A percentile compares a stretch with the other conserved stretches of the same genome.
Conservation (phyloP, 2,888 invertebrate genomes). For the Scaeva pyrastri region DNA sequence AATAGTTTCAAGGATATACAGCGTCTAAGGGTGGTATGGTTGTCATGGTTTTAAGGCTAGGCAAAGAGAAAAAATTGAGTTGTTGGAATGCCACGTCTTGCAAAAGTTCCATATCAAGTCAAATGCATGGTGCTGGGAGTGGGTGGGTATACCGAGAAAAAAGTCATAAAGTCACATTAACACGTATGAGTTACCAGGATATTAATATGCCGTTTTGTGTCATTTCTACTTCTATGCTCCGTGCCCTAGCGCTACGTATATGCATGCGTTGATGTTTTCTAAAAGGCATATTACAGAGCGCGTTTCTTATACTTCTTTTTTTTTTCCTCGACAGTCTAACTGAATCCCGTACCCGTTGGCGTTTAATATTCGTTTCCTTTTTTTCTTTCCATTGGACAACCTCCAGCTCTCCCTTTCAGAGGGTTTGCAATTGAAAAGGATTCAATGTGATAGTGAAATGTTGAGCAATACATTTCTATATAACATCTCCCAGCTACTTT, state of each 20-base stretch:
- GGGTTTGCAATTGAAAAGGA: constrained; percentile 23
- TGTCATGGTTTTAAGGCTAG: constrained; percentile 21
- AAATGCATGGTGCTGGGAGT: constrained; percentile 17
- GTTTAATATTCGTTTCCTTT: background rate
- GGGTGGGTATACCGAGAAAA: constrained; percentile 17
- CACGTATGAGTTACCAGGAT: constrained; percentile 77
- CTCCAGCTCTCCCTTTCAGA: background rate
- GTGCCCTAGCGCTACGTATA: constrained; percentile 42
- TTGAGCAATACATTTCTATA: constrained; percentile 48
- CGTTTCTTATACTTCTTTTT: constrained; percentile 30
- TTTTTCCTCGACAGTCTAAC: constrained; percentile 35
- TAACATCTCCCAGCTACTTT: constrained; percentile 37
- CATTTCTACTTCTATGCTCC: constrained; percentile 42
- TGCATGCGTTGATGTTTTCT: constrained; percentile 66
- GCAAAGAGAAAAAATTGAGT: constrained; percentile 64
- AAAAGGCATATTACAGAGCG: constrained; percentile 46
- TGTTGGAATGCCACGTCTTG: constrained; percentile 70
- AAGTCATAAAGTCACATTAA: constrained; percentile 78
- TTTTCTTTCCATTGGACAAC: background rate
- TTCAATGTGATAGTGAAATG: constrained; percentile 54
- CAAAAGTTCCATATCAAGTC: constrained; percentile 32
- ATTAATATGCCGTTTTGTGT: constrained; percentile 71
- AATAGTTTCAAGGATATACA: constrained; percentile 67
- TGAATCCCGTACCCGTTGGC: constrained; percentile 18
- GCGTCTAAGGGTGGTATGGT: constrained; percentile 21